Percentiles rank a stretch among this genome's conserved stretches.
Conservation (phyloP, 1,140 invertebrate species). For the Conus ventricosus region DNA sequence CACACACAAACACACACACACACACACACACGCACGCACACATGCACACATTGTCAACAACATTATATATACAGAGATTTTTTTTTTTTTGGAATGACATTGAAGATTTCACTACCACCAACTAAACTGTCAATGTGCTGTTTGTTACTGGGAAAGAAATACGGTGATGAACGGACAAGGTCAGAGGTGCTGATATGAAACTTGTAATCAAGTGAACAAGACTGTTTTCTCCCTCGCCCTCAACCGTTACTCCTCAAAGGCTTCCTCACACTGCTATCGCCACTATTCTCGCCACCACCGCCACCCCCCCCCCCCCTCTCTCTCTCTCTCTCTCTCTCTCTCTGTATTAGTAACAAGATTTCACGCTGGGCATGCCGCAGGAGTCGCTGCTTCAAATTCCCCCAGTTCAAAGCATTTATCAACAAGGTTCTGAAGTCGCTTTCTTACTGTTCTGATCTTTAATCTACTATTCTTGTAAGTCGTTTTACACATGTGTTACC, state of each 20-base stretch:
- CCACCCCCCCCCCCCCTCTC: neutral
- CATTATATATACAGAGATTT: neutral
- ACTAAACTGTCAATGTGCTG: neutral
- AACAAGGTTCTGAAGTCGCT: constrained; percentile 31
- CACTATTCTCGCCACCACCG: no score
- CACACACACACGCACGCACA: neutral
- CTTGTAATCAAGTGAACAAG: neutral
- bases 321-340: constrained; percentile 1
- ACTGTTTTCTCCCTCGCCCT: neutral
- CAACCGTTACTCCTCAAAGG: neutral
- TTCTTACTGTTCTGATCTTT: neutral
- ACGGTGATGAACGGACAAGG: neutral
- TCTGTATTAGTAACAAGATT: no score
- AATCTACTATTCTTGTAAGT: no score
- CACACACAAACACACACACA: neutral
- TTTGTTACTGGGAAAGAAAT: no score
- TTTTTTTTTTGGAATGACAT: no score
- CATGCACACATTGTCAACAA: neutral
- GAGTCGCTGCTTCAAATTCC: constrained; percentile 36
- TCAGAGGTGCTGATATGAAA: neutral
- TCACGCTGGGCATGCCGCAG: constrained; percentile 32
- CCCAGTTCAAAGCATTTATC: no score
- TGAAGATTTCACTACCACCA: neutral
- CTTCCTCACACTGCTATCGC: neutral
- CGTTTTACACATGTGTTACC: no score